Evolutionary conservation across 2,113 vertebrate genomes (phyloP), one percentile per base, ranked within the genome.

Genomic region (Myiozetetes cayanensis): DNA sequence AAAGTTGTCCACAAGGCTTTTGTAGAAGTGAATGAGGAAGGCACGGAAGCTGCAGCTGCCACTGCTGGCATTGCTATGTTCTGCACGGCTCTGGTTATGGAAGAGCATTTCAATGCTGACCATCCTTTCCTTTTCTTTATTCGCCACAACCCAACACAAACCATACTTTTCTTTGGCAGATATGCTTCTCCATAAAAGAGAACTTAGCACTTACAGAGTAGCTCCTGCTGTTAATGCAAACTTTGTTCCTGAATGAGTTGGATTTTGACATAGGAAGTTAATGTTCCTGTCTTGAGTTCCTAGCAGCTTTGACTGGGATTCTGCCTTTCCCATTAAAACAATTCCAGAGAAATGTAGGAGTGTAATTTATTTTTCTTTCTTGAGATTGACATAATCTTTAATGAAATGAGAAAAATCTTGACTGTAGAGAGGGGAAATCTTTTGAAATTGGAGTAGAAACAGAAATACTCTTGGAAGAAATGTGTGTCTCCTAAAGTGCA

Each of bases 121-220:
- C 99, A 99, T 73, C 99, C 99, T 25, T 99, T 99, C 97, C 78
- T 99, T 58, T 99, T 99, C 97, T 98, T 98, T 79, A 99, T 99
- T 93, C 97, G 97, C 58, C 98, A 99, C 95, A 99, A 99, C 24
- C 92, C 97, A 68, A 98, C 98, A 7, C 95, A 94, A 21, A 98
- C 62, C 92, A 96, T 99, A 66, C 97, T 99, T 31, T 99, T 99
- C 96, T 37, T 99, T 1, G 99, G 99, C 59, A 98, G 97, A 85
- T 97, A 96, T 20, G 84, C 96, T 59, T 98, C 97, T 55, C 98
- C 98, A 2, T 98, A 72, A 58, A 59, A 47, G 22, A 75, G 67
- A 79, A 63, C 6, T 8, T 44, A 3, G 28, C 37, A 44, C 28
- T 30, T 77, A 33, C 68, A 74, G 31, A 63, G 5, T 25, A 46